Base-by-base conservation (phyloP, 2,888 invertebrate species). In the Drosophila dives region DNA sequence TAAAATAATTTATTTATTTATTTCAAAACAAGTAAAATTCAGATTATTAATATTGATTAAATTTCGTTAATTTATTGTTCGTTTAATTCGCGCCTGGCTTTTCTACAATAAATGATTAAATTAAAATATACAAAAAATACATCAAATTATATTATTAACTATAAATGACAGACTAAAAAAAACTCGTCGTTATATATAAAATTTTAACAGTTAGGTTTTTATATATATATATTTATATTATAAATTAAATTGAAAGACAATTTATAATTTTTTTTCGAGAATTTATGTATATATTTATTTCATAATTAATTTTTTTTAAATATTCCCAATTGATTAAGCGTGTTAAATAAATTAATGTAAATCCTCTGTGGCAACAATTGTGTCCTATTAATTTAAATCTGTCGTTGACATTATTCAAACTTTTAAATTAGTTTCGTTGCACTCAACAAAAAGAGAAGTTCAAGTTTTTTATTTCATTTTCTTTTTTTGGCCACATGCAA, bases 401-500 rank as follows among this genome's bases (percentile, higher is more conserved):
- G 17, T n/a, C 23, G n/a, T n/a, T 36, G 1, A 11, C 8, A 36
- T 32, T 38, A 38, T 50, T 42, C 42, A 17, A 49, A 23, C 29
- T 53, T n/a, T 40, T 26, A 51, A 29, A 55, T 48, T 17, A 38
- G 26, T 29, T 50, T 58, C 58, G 23, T 51, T 6, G 20, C 40
- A 59, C 32, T 50, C 42, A 34, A 23, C 45, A 12, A 11, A 15
- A 29, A 12, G 15, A 38, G 55, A 38, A 48, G 51, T 49, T 33
- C 48, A 40, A 26, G 59, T 45, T 51, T 58, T 45, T 15, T 45
- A 23, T 45, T 45, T 15, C 7, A 23, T 20, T 20, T n/a, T 7
- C 0, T 2, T 3, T 15, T 45, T 36, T 75, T 26, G 62, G 48
- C 50, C 65, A 53, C 69, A 49, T 64, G 63, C 60, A 65, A 76